Percentiles rank a stretch among this genome's conserved stretches.
phyloP scores from a whole-genome alignment of 2,113 vertebrate genomes.

The Phalacrocorax pelagicus region DNA sequence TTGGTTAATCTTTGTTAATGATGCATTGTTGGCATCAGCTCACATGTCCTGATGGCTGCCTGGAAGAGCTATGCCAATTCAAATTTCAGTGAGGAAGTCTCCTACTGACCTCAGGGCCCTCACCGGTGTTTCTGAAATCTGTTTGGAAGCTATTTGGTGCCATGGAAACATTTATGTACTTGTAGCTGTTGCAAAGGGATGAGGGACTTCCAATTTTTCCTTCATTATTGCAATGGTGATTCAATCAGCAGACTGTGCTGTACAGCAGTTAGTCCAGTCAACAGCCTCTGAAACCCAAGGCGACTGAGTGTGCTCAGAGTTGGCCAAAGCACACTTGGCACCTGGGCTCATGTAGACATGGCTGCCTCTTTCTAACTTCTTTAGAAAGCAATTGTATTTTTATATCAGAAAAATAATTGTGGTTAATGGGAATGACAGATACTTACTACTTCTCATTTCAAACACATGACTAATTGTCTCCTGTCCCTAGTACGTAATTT shows the following conservation, averaged over 20 bases:
- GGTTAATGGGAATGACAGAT: constrained; percentile 44
- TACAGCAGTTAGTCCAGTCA: not conserved
- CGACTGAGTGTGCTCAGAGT: not conserved
- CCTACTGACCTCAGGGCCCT: not conserved
- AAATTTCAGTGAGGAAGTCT: not conserved
- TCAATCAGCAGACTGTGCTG: not conserved
- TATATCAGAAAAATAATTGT: constrained; percentile 5
- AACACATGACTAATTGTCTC: constrained; percentile 61
- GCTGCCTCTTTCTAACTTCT: not conserved
- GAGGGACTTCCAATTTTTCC: not conserved
- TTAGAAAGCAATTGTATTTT: constrained; percentile 3
- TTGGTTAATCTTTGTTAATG: not conserved
- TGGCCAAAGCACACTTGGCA: not conserved
- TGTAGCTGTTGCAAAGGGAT: not conserved
- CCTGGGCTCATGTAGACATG: not conserved
- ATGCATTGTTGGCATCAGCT: not conserved
- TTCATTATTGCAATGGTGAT: not conserved
- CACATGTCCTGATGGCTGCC: not conserved
- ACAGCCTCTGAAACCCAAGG: not conserved
- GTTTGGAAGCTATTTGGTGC: not conserved
- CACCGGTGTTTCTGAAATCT: not conserved
- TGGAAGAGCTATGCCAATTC: not conserved
- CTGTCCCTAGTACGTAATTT: constrained; percentile 66
- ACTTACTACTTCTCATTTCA: constrained; percentile 37
- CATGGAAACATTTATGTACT: not conserved